phyloP scores from a whole-genome alignment of 1,140 invertebrate species.

The Oreohelix idahoensis region DNA sequence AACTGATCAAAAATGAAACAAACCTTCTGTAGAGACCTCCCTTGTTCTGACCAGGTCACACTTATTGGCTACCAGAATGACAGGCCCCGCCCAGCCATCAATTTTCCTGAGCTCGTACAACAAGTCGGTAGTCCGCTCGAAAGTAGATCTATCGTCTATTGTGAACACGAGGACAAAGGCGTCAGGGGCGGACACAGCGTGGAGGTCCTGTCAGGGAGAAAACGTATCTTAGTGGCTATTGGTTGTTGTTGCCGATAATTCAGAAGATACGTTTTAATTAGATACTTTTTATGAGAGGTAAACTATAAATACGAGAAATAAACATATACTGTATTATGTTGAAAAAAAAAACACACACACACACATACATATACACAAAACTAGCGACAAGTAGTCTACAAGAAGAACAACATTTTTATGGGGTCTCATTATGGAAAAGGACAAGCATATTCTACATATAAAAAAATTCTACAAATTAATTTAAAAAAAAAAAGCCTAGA shows the following conservation, averaged over 20 bases:
- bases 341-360: too few relatives aligned
- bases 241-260: background rate
- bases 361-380: too few relatives aligned
- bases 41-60: slow-evolving; percentile 91
- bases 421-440: too few relatives aligned
- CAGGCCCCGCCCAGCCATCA: slow-evolving; percentile 74
- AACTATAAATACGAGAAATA: too few relatives aligned
- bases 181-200: slow-evolving; percentile 73
- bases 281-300: too few relatives aligned
- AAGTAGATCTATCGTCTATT: slow-evolving; percentile 85
- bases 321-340: too few relatives aligned
- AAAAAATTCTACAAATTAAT: too few relatives aligned
- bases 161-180: slow-evolving; percentile 94
- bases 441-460: too few relatives aligned
- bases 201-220: slow-evolving; percentile 20
- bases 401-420: too few relatives aligned
- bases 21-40: slow-evolving; percentile 88
- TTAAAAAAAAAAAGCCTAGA: too few relatives aligned
- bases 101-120: slow-evolving; percentile 57
- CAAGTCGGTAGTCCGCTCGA: slow-evolving; percentile 53
- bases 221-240: background rate
- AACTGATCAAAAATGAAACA: slow-evolving; percentile 47
- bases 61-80: slow-evolving; percentile 97
- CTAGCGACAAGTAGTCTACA: too few relatives aligned
- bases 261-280: too few relatives aligned